These are phyloP conservation scores for Cephalophus harveyi DNA, from an alignment of 2,113 vertebrate species.

Conservation along the genomic window DNA sequence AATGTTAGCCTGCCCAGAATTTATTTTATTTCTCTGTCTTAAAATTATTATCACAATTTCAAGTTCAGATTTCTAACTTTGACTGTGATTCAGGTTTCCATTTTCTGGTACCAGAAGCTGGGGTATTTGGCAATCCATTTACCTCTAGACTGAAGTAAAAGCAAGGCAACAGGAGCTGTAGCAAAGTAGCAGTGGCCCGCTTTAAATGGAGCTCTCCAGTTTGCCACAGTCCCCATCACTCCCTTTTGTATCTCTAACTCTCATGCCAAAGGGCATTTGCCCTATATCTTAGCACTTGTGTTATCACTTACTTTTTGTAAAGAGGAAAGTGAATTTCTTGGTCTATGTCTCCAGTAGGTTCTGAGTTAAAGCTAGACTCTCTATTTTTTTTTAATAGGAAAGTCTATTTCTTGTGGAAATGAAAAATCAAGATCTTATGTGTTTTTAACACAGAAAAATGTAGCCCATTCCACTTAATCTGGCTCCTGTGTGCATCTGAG, in stretches of 20 bases:
- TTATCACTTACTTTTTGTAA: background rate
- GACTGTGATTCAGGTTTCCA: background rate
- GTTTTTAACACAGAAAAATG: background rate
- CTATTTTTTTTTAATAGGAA: background rate
- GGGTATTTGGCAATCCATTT: background rate
- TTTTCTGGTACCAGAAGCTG: background rate
- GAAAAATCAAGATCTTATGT: background rate
- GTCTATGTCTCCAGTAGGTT: background rate
- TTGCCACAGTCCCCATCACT: background rate
- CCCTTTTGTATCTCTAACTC: background rate
- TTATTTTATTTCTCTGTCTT: background rate
- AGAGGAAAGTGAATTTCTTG: background rate
- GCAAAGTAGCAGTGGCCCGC: too few species aligned
- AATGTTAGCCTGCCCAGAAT: background rate
- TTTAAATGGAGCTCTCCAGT: background rate
- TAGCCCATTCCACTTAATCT: background rate
- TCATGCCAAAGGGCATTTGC: background rate
- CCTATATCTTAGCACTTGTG: background rate
- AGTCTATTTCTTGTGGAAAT: background rate
- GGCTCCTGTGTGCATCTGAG: background rate
- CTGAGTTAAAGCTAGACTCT: background rate
- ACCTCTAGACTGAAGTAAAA: background rate
- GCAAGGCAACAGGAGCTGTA: background rate
- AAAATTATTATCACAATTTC: background rate
- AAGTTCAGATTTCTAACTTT: constrained; percentile 26